Conservation (phyloP, 2,888 invertebrate genomes). For the Pogonocherus hispidulus region DNA sequence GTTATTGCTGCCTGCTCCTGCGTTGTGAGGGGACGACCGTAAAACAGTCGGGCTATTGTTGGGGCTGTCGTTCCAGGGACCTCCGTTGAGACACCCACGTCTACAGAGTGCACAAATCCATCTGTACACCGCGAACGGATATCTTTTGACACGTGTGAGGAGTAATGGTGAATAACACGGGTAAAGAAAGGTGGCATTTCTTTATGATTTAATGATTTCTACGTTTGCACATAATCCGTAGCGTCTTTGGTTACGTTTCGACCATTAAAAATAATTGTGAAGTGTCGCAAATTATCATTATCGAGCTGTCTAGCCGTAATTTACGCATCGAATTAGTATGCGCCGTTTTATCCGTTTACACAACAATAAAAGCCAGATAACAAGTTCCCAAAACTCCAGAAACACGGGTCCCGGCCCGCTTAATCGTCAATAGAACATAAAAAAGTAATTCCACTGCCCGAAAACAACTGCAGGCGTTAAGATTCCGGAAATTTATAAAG, state of each 20-base stretch:
- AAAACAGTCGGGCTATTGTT: constrained; percentile 61
- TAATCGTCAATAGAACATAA: constrained; percentile 14
- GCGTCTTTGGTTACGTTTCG: too few relatives aligned
- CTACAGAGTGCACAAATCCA: neutral
- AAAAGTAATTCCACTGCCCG: neutral
- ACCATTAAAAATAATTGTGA: too few relatives aligned
- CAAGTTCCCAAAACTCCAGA: constrained; percentile 6
- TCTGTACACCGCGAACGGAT: too few relatives aligned
- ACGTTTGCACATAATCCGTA: too few relatives aligned
- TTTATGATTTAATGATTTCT: too few relatives aligned
- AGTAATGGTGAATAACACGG: too few relatives aligned
- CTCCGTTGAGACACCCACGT: constrained; percentile 38
- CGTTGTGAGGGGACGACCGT: constrained; percentile 57
- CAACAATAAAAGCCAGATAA: constrained; percentile 13
- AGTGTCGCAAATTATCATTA: too few relatives aligned
- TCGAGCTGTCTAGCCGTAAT: neutral
- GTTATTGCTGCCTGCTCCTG: constrained; percentile 61
- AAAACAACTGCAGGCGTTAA: neutral
- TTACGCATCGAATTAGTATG: neutral
- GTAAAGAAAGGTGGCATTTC: too few relatives aligned
- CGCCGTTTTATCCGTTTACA: neutral
- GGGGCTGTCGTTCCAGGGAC: constrained; percentile 53
- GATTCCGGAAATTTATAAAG: constrained; percentile 23
- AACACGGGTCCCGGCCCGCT: neutral
- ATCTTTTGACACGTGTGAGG: too few relatives aligned